Evolutionary conservation across 1,140 invertebrate species (phyloP).

Genomic region (Drosophila ambigua): DNA sequence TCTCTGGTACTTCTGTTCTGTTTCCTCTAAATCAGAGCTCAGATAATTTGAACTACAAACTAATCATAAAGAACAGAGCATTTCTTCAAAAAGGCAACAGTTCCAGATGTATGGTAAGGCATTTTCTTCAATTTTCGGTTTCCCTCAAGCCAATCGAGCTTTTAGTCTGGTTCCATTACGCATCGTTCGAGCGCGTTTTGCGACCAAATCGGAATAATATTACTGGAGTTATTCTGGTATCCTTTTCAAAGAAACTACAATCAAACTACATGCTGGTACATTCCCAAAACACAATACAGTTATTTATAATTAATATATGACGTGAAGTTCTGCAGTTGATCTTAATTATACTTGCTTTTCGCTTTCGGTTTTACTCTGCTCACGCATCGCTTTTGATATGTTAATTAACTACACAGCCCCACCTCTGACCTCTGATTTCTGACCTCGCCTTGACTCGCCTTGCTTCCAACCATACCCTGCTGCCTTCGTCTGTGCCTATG

Average conservation of each 20-base stretch:
- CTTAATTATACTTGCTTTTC: constrained; percentile 34
- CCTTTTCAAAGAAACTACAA: too few relatives aligned
- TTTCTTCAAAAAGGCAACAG: constrained; percentile 3
- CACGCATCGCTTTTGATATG: constrained; percentile 57
- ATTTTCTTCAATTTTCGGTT: background rate
- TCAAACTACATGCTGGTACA: too few relatives aligned
- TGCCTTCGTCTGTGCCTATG: constrained; percentile 17
- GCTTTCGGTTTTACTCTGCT: constrained; percentile 4
- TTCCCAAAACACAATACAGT: constrained; percentile 1
- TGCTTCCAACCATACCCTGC: background rate
- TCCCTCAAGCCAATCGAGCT: too few relatives aligned
- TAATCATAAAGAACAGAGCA: background rate
- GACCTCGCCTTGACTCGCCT: background rate
- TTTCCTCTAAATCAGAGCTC: constrained; percentile 9
- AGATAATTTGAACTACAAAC: constrained; percentile 16
- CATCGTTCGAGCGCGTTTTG: too few relatives aligned
- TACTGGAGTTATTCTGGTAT: too few relatives aligned
- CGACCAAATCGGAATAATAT: too few relatives aligned
- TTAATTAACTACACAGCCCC: constrained; percentile 54
- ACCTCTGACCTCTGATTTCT: background rate
- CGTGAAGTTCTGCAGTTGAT: constrained; percentile 8
- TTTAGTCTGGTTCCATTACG: too few relatives aligned
- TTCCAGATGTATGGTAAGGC: background rate
- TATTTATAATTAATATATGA: constrained; percentile 13
- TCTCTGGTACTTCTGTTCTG: constrained; percentile 7